A percentile compares a stretch with the other conserved stretches of the same genome.
These are phyloP conservation scores for Pandemis heparana DNA, from an alignment of 2,888 invertebrate genomes.

Conservation along the genomic window DNA sequence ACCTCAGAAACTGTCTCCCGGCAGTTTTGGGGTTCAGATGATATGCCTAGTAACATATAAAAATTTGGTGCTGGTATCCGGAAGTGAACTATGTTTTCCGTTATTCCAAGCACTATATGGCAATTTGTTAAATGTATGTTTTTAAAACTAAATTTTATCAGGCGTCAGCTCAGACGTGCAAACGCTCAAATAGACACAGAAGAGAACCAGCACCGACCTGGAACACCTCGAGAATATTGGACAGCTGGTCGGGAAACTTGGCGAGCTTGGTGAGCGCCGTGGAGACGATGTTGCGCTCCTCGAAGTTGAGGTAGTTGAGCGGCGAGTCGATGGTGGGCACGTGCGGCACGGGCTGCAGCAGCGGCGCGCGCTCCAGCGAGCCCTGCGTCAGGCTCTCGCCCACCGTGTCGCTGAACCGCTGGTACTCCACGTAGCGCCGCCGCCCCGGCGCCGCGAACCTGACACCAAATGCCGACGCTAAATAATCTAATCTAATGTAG, in stretches of 20 bases:
- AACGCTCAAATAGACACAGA: too few species aligned
- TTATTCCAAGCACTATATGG: too few species aligned
- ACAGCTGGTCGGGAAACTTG: constrained; percentile 87
- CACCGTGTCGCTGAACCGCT: constrained; percentile 87
- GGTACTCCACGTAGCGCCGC: constrained; percentile 87
- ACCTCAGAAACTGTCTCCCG: too few species aligned
- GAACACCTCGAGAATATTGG: constrained; percentile 89
- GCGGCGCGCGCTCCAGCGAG: constrained; percentile 88
- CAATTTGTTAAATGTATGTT: too few species aligned
- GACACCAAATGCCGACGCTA: constrained; percentile 12
- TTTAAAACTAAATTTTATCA: too few species aligned
- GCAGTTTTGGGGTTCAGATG: too few species aligned
- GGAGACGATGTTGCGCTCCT: constrained; percentile 88
- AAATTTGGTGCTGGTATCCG: too few species aligned
- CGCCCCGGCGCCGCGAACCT: constrained; percentile 88
- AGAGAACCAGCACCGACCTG: constrained; percentile 67
- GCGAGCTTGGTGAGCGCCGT: constrained; percentile 89
- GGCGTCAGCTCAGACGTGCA: too few species aligned
- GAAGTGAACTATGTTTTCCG: too few species aligned
- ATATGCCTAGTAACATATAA: too few species aligned
- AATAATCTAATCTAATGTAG: too few species aligned
- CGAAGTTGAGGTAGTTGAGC: constrained; percentile 89
- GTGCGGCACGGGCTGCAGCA: constrained; percentile 89
- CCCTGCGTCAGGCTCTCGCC: constrained; percentile 90
- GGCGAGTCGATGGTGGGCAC: constrained; percentile 88